phyloP scores from a whole-genome alignment of 1,140 invertebrate species.

The Riptortus pedestris region DNA sequence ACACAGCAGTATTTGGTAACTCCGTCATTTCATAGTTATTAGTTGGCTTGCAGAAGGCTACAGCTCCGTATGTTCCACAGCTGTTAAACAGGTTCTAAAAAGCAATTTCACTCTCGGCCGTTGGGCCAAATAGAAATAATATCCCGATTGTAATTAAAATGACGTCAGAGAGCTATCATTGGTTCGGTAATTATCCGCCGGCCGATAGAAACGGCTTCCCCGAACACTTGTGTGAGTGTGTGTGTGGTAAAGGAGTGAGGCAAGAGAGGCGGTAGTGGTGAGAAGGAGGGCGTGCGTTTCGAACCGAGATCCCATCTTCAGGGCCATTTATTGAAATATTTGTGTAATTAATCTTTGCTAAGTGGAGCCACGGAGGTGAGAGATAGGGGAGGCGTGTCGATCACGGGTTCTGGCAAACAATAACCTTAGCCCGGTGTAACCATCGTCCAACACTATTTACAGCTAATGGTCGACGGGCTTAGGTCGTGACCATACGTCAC shows the following conservation, averaged over 20 bases:
- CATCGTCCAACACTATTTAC: conserved; percentile 3
- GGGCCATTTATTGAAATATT: conserved; percentile 8
- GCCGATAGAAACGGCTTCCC: not conserved
- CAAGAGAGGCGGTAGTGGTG: not conserved
- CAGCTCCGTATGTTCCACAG: too few relatives aligned
- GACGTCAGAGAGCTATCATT: too few relatives aligned
- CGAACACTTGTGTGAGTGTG: not conserved
- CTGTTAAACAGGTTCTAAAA: too few relatives aligned
- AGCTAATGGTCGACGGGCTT: not conserved
- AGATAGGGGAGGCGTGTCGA: not conserved
- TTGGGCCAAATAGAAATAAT: too few relatives aligned
- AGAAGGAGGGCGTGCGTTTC: not conserved
- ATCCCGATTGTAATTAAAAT: too few relatives aligned
- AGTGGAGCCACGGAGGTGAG: too few relatives aligned
- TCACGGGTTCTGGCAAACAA: not conserved
- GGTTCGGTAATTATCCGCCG: not conserved
- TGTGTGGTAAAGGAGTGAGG: not conserved
- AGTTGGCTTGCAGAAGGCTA: too few relatives aligned
- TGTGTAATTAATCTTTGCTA: not conserved
- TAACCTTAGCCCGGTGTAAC: too few relatives aligned
- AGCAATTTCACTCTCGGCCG: too few relatives aligned
- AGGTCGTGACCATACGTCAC: not conserved
- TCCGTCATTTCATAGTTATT: too few relatives aligned
- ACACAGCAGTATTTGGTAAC: too few relatives aligned
- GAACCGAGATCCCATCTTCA: not conserved